Conservation (phyloP, 2,113 vertebrate species). For the Zapornia atra region DNA sequence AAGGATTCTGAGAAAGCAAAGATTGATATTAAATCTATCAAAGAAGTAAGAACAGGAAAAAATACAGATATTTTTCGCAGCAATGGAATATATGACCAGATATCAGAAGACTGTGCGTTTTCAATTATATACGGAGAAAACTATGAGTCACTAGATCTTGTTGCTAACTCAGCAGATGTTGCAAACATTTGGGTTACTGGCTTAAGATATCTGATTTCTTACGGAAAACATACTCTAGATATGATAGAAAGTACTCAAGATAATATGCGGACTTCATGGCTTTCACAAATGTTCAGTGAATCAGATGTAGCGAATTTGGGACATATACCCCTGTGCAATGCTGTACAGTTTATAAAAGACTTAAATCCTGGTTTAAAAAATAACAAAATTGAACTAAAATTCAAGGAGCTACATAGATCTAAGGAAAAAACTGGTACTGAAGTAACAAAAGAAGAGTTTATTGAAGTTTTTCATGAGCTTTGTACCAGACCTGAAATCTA, state of each 20-base stretch:
- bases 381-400: conserved; percentile 94
- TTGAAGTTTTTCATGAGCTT: conserved; percentile 98
- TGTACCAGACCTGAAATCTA: conserved; percentile 98
- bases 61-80: conserved; percentile 97
- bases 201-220: conserved; percentile 94
- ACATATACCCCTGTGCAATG: conserved; percentile 84
- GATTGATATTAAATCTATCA: conserved; percentile 95
- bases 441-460: conserved; percentile 92
- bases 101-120: conserved; percentile 97
- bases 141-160: conserved; percentile 95
- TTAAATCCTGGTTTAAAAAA: conserved; percentile 94
- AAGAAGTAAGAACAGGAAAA: conserved; percentile 95
- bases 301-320: conserved; percentile 81
- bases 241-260: conserved; percentile 96
- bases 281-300: conserved; percentile 90
- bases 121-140: conserved; percentile 96
- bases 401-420: conserved; percentile 95
- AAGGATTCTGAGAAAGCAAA: conserved; percentile 98
- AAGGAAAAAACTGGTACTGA: conserved; percentile 86
- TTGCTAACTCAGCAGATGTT: conserved; percentile 94
- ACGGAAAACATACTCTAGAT: conserved; percentile 94
- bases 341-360: conserved; percentile 92
- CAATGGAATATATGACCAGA: conserved; percentile 96
- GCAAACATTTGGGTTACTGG: conserved; percentile 98
- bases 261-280: conserved; percentile 94